These are phyloP conservation scores for Oscheius onirici DNA, from an alignment of 2,888 invertebrate species.

Conservation along the genomic window DNA sequence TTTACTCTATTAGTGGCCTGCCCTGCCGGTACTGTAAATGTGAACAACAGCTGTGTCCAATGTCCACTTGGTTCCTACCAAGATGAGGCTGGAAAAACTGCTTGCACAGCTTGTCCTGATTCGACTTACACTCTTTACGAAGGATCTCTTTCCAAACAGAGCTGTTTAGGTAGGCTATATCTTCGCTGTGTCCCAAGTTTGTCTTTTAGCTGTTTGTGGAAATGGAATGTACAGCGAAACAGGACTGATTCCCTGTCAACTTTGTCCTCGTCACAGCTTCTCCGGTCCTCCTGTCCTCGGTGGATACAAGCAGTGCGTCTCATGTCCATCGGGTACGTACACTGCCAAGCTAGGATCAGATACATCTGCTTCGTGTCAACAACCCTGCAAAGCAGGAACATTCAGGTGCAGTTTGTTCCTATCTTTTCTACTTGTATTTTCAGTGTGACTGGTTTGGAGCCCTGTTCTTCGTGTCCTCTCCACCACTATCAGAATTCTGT, in stretches of 20 bases:
- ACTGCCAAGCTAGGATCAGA: slow-evolving; percentile 73
- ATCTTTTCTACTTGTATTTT: slow-evolving; percentile 76
- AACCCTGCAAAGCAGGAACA: slow-evolving; percentile 86
- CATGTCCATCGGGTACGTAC: slow-evolving; percentile 78
- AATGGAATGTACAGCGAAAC: slow-evolving; percentile 95
- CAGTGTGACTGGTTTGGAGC: slow-evolving; percentile 90
- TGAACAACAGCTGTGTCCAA: slow-evolving; percentile 86
- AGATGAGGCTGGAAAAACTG: slow-evolving; percentile 77
- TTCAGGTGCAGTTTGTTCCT: slow-evolving; percentile 65
- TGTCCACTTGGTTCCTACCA: slow-evolving; percentile 90
- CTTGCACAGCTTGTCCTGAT: slow-evolving; percentile 91
- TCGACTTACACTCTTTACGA: slow-evolving; percentile 87
- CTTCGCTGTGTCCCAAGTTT: not conserved
- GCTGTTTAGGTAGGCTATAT: slow-evolving; percentile 57
- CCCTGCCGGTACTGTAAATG: slow-evolving; percentile 92
- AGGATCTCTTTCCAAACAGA: slow-evolving; percentile 77
- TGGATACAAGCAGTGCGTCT: slow-evolving; percentile 78
- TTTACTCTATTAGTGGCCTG: slow-evolving; percentile 83
- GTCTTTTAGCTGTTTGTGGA: slow-evolving; percentile 82
- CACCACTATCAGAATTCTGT: slow-evolving; percentile 89
- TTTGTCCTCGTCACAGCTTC: slow-evolving; percentile 91
- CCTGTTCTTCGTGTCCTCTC: slow-evolving; percentile 89
- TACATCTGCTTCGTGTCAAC: slow-evolving; percentile 74
- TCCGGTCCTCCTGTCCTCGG: slow-evolving; percentile 64
- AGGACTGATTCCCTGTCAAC: slow-evolving; percentile 90